phyloP scores from a whole-genome alignment of 2,113 vertebrate genomes.

The Dicentrarchus labrax region DNA sequence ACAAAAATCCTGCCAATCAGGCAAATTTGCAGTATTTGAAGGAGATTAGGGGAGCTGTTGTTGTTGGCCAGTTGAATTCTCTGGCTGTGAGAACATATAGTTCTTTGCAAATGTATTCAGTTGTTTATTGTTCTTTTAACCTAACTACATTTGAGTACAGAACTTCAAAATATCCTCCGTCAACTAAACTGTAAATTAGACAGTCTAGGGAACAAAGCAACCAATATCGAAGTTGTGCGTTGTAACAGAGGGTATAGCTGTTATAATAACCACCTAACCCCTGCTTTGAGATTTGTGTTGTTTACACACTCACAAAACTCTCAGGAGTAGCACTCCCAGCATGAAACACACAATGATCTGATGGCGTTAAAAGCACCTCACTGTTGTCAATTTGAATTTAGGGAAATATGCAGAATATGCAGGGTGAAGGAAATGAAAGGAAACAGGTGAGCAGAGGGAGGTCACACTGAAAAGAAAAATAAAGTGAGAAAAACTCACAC shows the following conservation, averaged over 20 bases:
- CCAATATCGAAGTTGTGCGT: neutral
- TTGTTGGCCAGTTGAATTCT: constrained; percentile 6
- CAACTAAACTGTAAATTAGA: neutral
- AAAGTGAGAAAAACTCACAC: constrained; percentile 35
- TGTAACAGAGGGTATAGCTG: neutral
- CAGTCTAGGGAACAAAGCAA: neutral
- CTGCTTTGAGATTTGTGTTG: constrained; percentile 11
- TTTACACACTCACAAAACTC: constrained; percentile 33
- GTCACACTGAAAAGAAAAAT: constrained; percentile 57
- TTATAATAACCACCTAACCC: neutral
- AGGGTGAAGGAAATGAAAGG: constrained; percentile 52
- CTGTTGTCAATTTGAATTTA: constrained; percentile 53
- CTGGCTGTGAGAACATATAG: neutral
- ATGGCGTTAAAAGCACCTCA: constrained; percentile 56
- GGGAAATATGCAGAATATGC: constrained; percentile 15
- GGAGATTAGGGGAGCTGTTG: constrained; percentile 48
- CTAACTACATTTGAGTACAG: neutral
- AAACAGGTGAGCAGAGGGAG: constrained; percentile 63
- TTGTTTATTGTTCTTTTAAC: neutral
- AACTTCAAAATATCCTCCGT: neutral
- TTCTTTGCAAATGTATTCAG: neutral
- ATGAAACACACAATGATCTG: constrained; percentile 21
- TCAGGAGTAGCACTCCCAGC: neutral
- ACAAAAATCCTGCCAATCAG: constrained; percentile 63
- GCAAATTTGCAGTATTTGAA: constrained; percentile 46